Conservation (phyloP, 2,797 vertebrate genomes). For the Mormyrops attenuatus region DNA sequence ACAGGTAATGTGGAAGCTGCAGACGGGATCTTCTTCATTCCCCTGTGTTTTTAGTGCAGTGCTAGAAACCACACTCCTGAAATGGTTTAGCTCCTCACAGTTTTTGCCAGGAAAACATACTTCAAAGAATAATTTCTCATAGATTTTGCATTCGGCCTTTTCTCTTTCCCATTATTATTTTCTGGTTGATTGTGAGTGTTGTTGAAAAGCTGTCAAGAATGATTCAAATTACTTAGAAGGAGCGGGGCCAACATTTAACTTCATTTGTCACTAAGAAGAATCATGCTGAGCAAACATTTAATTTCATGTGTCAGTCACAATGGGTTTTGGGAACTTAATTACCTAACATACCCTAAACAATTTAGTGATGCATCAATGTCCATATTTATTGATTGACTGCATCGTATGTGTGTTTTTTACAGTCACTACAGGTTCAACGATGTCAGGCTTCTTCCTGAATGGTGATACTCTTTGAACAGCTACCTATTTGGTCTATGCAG, state of each 20-base stretch:
- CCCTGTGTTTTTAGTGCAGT: neutral
- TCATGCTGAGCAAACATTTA: neutral
- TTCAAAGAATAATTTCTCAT: neutral
- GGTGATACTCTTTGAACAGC: neutral
- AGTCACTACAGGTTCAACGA: neutral
- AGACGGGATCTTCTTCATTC: neutral
- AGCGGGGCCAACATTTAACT: neutral
- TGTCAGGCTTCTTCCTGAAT: neutral
- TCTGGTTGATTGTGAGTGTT: neutral
- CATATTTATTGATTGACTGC: neutral
- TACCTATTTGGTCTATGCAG: neutral
- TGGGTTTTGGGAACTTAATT: neutral
- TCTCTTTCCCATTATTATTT: neutral
- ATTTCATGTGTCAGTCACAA: neutral
- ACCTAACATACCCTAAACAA: neutral
- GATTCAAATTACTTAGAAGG: neutral
- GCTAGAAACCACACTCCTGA: neutral
- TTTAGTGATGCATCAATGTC: neutral
- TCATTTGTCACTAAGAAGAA: neutral
- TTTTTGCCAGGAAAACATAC: neutral
- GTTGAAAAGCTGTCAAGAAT: conserved; percentile 1
- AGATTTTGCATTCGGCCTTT: neutral
- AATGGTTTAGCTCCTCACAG: neutral
- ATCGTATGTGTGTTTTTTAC: neutral
- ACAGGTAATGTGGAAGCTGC: neutral